These are phyloP conservation scores for Ctenicera cuprea DNA, from an alignment of 2,888 invertebrate genomes.

Conservation along the genomic window DNA sequence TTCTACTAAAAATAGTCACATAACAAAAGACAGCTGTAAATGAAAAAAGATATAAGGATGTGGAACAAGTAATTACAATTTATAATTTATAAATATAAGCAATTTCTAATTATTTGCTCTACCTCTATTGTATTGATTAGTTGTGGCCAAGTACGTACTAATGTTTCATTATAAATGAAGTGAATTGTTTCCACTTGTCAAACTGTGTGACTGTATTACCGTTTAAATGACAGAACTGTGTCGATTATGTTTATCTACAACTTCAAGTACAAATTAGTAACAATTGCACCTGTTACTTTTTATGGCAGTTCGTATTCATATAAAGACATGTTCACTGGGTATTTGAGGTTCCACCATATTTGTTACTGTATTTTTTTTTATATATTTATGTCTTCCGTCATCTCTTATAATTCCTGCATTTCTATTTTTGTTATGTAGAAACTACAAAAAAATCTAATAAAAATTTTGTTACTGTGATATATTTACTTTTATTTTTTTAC, in stretches of 20 bases:
- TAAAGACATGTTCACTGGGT: slow-evolving; percentile 9
- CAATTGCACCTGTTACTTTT: slow-evolving; percentile 17
- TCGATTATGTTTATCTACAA: neutral
- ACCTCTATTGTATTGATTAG: neutral
- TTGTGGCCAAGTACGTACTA: slow-evolving; percentile 30
- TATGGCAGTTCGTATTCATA: neutral
- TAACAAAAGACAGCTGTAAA: slow-evolving; percentile 25
- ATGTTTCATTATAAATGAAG: slow-evolving; percentile 20
- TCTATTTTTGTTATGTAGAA: slow-evolving; percentile 42
- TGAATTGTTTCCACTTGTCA: neutral
- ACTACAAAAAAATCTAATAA: slow-evolving; percentile 42
- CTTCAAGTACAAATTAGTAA: slow-evolving; percentile 28
- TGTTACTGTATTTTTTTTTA: slow-evolving; percentile 15
- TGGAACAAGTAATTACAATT: slow-evolving; percentile 25
- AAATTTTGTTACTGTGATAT: slow-evolving; percentile 33
- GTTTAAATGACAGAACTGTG: neutral
- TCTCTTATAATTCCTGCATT: slow-evolving; percentile 32
- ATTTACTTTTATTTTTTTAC: too few relatives aligned
- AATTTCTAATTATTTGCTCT: slow-evolving; percentile 8
- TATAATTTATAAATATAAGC: neutral
- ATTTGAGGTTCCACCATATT: slow-evolving; percentile 6
- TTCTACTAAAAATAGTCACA: slow-evolving; percentile 81
- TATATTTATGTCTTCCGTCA: slow-evolving; percentile 46
- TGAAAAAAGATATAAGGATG: slow-evolving; percentile 9
- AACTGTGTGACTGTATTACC: neutral